A percentile compares a stretch with the other conserved stretches of the same genome.
phyloP scores from a whole-genome alignment of 2,888 invertebrate genomes.

The Eupithecia vulgata region DNA sequence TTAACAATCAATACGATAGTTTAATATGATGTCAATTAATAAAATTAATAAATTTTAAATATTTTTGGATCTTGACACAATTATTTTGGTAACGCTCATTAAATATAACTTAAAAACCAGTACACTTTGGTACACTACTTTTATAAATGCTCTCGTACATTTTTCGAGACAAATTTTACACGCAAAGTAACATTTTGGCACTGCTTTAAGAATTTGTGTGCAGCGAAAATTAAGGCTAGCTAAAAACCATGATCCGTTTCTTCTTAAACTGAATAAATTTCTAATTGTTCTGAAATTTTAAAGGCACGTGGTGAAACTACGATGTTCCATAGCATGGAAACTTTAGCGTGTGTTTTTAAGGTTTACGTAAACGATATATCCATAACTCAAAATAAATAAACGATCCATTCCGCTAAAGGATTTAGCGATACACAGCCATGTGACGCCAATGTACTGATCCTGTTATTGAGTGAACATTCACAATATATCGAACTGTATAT shows the following conservation, averaged over 20 bases:
- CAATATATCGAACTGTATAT: not conserved
- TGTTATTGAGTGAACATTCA: not conserved
- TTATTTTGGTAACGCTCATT: slow-evolving; percentile 54
- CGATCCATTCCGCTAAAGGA: slow-evolving; percentile 58
- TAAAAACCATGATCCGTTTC: slow-evolving; percentile 48
- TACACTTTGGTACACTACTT: slow-evolving; percentile 51
- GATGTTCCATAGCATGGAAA: slow-evolving; percentile 48
- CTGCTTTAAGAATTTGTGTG: slow-evolving; percentile 26
- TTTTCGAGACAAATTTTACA: slow-evolving; percentile 46
- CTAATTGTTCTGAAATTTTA: slow-evolving; percentile 22
- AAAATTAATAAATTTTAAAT: slow-evolving; percentile 36
- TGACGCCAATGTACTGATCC: slow-evolving; percentile 38
- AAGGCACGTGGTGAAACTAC: slow-evolving; percentile 54
- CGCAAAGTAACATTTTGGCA: slow-evolving; percentile 50
- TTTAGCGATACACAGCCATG: slow-evolving; percentile 57
- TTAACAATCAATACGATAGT: slow-evolving; percentile 36
- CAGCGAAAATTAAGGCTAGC: slow-evolving; percentile 48
- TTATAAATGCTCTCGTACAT: slow-evolving; percentile 61
- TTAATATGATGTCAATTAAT: slow-evolving; percentile 42
- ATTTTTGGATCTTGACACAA: slow-evolving; percentile 37
- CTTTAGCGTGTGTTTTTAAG: slow-evolving; percentile 48
- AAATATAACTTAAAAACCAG: slow-evolving; percentile 53
- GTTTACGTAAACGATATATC: slow-evolving; percentile 57
- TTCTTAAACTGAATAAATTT: not conserved
- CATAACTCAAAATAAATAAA: slow-evolving; percentile 48